Base-by-base conservation (phyloP, 2,888 invertebrate species). In the Diachrysia chrysitis region DNA sequence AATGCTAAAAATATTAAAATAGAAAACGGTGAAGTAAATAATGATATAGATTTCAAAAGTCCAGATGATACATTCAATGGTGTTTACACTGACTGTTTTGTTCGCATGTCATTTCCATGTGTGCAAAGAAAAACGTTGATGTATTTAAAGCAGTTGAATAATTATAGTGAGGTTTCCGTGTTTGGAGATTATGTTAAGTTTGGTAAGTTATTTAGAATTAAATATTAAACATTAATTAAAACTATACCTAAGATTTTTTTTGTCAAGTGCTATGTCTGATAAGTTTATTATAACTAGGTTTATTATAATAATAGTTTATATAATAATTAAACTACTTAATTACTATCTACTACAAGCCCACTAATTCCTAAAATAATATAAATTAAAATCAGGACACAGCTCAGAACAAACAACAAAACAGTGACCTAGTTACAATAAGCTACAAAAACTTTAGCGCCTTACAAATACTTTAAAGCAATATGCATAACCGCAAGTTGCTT, bases 111-210 rank as follows among this genome's bases (percentile, higher is more conserved):
- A 0, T 94, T 96, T 66, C 85, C 90, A 29, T 97, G 96, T 81
- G 88, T 96, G 25, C 96, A 96, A 83, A 96, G 92, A 72, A 96
- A 96, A 80, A 94, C 96, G 2, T 88, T 96, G 10, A 81, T 95
- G 56, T 96, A 96, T 87, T 84, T 97, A 69, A 95, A 96, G 66
- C 92, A 95, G 21, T 86, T 97, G 2, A 95, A 95, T 69, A 90
- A 91, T 56, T 85, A 96, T 60, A 92, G 95, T 73, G 96, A 96
- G 78, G 94, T 96, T 71, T 94, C 94, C 10, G 88, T 96, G 42
- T 85, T 96, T 61, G 96, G 96, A 0, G 95, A 96, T 68, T 94
- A 93, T 78, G 89, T 96, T 1, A 96, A 95, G 78, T 93, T 96
- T 71, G 95, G 96, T 91, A 91, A 95, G 90, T 87, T 0, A 10